These are phyloP conservation scores for Galeruca laticollis DNA, from an alignment of 2,888 invertebrate species.

Conservation along the genomic window DNA sequence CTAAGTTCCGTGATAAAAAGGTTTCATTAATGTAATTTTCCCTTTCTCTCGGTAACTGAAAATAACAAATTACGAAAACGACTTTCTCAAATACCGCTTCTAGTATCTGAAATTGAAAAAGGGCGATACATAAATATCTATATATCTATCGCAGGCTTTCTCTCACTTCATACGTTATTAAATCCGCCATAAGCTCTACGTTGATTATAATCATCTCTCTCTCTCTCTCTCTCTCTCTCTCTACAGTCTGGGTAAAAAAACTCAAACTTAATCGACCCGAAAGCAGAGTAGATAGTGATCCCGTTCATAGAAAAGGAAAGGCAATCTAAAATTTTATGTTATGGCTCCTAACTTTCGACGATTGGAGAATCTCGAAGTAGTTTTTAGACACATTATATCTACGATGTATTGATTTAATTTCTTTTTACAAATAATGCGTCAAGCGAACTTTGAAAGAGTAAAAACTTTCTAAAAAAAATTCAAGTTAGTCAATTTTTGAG, in stretches of 20 bases:
- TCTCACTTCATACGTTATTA: conserved; percentile 32
- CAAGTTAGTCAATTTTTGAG: too few species aligned
- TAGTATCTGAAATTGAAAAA: conserved; percentile 7
- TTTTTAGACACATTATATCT: neutral
- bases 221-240: too few species aligned
- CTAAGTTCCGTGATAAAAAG: too few species aligned
- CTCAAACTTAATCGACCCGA: conserved; percentile 25
- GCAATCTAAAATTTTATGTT: neutral
- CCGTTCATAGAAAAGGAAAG: neutral
- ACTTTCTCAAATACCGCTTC: conserved; percentile 5
- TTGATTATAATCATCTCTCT: conserved; percentile 15
- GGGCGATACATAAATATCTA: conserved; percentile 6
- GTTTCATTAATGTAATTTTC: neutral
- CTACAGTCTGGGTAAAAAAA: conserved; percentile 13
- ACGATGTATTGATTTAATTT: neutral
- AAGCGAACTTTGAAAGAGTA: too few species aligned
- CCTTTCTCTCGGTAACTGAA: neutral
- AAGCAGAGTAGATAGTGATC: conserved; percentile 7
- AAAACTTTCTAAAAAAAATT: too few species aligned
- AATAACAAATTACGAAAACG: conserved; percentile 8
- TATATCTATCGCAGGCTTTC: conserved; percentile 14
- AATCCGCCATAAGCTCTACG: conserved; percentile 33
- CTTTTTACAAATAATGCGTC: too few species aligned
- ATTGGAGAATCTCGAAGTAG: too few species aligned
- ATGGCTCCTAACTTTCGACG: too few species aligned